These are phyloP conservation scores for Pedicia rivosa DNA, from an alignment of 2,888 invertebrate species.

Conservation along the genomic window DNA sequence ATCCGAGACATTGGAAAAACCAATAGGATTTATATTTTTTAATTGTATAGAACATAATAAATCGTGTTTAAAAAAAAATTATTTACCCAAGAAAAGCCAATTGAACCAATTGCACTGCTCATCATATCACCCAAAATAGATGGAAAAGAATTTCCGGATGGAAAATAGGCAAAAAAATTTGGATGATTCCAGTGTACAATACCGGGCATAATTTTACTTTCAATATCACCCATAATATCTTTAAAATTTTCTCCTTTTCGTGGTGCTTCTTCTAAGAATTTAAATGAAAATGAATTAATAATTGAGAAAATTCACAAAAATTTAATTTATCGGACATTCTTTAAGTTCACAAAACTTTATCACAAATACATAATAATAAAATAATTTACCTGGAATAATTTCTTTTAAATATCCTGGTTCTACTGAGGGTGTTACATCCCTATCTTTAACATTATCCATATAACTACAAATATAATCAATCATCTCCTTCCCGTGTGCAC, in stretches of 20 bases:
- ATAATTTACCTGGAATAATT: conserved; percentile 38
- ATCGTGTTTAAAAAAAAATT: background rate
- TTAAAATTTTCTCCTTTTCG: conserved; percentile 56
- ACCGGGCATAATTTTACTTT: conserved; percentile 64
- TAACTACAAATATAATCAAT: conserved; percentile 72
- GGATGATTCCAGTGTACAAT: conserved; percentile 91
- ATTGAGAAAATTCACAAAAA: too few relatives aligned
- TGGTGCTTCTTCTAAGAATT: conserved; percentile 41
- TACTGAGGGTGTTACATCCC: conserved; percentile 58
- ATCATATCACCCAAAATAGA: conserved; percentile 84
- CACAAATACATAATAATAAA: too few relatives aligned
- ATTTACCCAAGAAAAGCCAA: conserved; percentile 82
- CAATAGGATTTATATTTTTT: too few relatives aligned
- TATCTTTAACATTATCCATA: conserved; percentile 44
- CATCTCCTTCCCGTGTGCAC: conserved; percentile 60
- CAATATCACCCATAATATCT: conserved; percentile 59
- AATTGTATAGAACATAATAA: background rate
- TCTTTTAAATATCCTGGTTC: conserved; percentile 63
- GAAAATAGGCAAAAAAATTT: conserved; percentile 86
- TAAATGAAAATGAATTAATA: background rate
- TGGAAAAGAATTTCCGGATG: conserved; percentile 81
- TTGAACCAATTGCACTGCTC: conserved; percentile 72
- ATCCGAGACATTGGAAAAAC: too few relatives aligned
- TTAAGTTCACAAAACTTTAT: too few relatives aligned
- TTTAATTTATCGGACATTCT: too few relatives aligned